Evolutionary conservation across 1,140 invertebrate genomes (phyloP), one percentile per base, ranked within the genome.

Genomic region (Conus ventricosus): DNA sequence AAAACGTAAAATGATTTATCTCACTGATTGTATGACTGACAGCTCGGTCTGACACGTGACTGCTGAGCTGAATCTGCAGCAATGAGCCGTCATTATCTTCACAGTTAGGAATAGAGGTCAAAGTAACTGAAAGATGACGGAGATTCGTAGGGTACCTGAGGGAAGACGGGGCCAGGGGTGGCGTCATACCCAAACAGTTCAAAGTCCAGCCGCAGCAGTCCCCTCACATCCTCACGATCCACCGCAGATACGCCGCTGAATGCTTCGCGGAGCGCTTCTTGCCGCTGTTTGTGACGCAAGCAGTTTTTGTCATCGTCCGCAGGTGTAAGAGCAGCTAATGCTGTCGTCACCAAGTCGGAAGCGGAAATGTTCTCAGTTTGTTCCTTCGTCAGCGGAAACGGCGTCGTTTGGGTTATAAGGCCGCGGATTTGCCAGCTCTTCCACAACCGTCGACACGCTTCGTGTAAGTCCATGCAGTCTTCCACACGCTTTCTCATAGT

Each of bases 391-490:
- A 88, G 90, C 91, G 13, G 93, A 91, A 89, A 92, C 91, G 27
- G 63, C 75, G 15, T 89, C n/a, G 92, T 51, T 78, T 92, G 92
- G 55, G 89, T 90, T 10, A 94, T 75, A 53, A 94, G 91, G 11
- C 93, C 93, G 8, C 93, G 87, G n/a, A 94, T 94, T 80, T 93
- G 93, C 87, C 93, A 85, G 51, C 93, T 94, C 20, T 90, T 84
- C 91, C 91, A 94, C 25, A 92, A 87, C 15, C 93, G 83, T 75
- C 89, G 90, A 8, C 91, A 82, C 7, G 92, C 93, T 23, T 92
- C 91, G 15, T 90, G 27, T 51, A 93, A 89, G 17, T 91, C 63
- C 93, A 93, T 94, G 86, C 93, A 94, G 51, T 90, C 89, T 23
- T 85, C 53, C 4, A 94, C 91, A 25, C 85, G 75, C 4, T 55